Percentiles rank a stretch among this genome's conserved stretches.
These are phyloP conservation scores for Trachythela sp. DNA, from an alignment of 64 coral and sea anemone species.

Conservation along the genomic window DNA sequence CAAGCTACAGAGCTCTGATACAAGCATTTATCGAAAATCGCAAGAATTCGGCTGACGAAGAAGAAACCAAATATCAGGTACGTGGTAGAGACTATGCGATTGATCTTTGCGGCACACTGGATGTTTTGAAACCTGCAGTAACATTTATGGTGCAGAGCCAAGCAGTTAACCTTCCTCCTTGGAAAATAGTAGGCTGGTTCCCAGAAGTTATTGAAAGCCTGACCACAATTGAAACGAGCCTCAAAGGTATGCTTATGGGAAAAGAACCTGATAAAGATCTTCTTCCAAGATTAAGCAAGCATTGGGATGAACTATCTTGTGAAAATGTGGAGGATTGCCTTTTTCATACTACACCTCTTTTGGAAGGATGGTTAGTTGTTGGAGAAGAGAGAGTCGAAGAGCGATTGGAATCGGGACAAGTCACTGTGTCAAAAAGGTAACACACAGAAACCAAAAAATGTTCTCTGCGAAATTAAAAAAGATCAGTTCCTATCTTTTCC, in stretches of 20 bases:
- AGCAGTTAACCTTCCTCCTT: neutral
- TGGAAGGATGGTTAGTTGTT: neutral
- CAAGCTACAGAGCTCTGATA: neutral
- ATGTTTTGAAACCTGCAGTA: neutral
- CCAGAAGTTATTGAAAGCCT: neutral
- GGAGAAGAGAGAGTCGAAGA: neutral
- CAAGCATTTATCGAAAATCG: neutral
- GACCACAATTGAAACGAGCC: neutral
- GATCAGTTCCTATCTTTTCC: no score
- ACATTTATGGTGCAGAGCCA: neutral
- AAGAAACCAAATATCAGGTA: slow-evolving; percentile 14
- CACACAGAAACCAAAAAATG: no score
- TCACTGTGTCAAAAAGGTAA: no score
- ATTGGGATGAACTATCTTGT: neutral
- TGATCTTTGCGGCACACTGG: neutral
- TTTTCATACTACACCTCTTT: neutral
- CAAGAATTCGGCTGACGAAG: neutral
- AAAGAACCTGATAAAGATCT: neutral
- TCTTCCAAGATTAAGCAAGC: neutral
- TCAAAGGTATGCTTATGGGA: neutral
- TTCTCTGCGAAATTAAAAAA: no score
- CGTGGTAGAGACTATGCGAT: neutral
- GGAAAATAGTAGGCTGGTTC: neutral
- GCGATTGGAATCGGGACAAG: no score
- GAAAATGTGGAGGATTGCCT: neutral